Evolutionary conservation across 2,797 vertebrate species (phyloP).

Genomic region (Lacerta agilis): DNA sequence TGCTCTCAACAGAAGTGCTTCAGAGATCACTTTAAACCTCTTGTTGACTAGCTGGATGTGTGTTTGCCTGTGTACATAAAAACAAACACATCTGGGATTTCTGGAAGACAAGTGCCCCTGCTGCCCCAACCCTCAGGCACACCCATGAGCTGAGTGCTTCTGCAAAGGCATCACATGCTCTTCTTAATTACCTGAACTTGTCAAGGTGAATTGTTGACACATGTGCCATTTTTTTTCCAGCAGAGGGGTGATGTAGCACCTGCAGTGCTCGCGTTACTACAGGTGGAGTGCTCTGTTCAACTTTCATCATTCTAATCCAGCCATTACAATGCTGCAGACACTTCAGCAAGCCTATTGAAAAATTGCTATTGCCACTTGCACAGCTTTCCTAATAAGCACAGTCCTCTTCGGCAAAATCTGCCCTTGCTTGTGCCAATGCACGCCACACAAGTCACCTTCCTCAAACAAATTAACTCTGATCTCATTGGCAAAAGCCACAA

Average conservation of each 20-base stretch:
- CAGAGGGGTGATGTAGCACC: slow-evolving; percentile 49
- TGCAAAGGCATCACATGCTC: slow-evolving; percentile 55
- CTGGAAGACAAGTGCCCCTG: too few species aligned
- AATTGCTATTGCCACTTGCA: slow-evolving; percentile 60
- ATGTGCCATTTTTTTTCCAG: slow-evolving; percentile 60
- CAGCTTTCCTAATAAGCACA: slow-evolving; percentile 57
- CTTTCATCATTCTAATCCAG: slow-evolving; percentile 43
- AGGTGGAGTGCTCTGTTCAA: slow-evolving; percentile 66
- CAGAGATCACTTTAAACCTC: too few species aligned
- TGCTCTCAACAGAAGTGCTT: too few species aligned
- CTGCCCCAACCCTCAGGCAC: too few species aligned
- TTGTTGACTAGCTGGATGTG: too few species aligned
- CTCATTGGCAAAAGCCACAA: slow-evolving; percentile 47
- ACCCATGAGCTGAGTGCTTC: slow-evolving; percentile 29
- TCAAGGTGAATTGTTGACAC: slow-evolving; percentile 62
- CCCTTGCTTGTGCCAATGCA: slow-evolving; percentile 49
- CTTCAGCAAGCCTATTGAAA: slow-evolving; percentile 50
- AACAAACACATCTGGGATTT: too few species aligned
- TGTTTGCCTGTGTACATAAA: too few species aligned
- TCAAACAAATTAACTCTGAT: slow-evolving; percentile 51
- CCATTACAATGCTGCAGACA: slow-evolving; percentile 51
- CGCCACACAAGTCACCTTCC: slow-evolving; percentile 24
- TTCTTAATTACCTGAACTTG: slow-evolving; percentile 58
- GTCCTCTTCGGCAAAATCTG: slow-evolving; percentile 62
- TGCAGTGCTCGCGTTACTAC: slow-evolving; percentile 23